Evolutionary conservation across 2,888 invertebrate species (phyloP), one percentile per base, ranked within the genome.

Genomic region (Fragum sueziense): DNA sequence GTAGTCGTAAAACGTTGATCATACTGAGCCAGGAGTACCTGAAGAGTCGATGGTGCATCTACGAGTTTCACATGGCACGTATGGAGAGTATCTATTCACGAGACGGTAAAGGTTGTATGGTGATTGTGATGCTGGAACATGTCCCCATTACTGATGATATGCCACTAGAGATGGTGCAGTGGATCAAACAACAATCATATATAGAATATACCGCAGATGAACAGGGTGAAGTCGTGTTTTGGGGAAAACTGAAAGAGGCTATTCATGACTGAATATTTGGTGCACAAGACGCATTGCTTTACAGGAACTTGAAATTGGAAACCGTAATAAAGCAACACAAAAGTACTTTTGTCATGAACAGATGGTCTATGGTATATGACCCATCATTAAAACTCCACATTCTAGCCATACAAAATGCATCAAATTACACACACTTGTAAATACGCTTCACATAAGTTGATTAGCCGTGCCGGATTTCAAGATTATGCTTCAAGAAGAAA

Each of bases 31-130:
- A 59, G 31, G 29, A 17, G 6, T 59, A 25, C 31, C 11, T 59
- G 6, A 59, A 59, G 29, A 6, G 59, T 9, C 27, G 27, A 59
- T 59, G 59, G 59, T 59, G 59, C 29, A 74, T 85, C 70, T 85
- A 85, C 61, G 88, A 88, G 74, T 83, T 88, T 25, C 77, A 84
- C 25, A 84, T 84, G 73, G 86, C 87, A 3, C 57, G 77, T 33
- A 79, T 82, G 82, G 86, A 86, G 51, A 79, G 82, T 59, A 75
- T 81, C 1, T 81, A 78, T 61, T 78, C 78, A 0, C 65, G 73
- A 27, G 61, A 57, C 2, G 59, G 31, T 14, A 59, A 29, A 27
- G 31, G 59, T 2, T 59, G 29, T 4, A 29, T 59, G 59, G 27
- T 59, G 7, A 27, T 59, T 2, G 59, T 59, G 20, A 59, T 59